Conservation (phyloP, 2,888 invertebrate species). For the Epirrita christyi region DNA sequence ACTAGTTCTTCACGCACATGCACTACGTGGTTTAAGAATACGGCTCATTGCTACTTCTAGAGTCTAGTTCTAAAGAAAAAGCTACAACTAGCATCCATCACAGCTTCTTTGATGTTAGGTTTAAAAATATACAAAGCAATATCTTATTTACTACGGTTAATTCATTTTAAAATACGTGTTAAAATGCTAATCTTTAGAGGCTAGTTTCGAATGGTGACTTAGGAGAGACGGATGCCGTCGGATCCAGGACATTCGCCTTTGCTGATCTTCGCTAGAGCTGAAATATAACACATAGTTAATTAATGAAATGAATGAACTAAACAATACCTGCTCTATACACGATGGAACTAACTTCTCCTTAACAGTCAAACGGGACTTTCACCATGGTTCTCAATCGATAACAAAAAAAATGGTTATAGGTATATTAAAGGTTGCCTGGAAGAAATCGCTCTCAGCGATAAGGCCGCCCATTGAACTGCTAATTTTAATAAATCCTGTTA, state of each 20-base stretch:
- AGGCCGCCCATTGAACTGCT: too few species aligned
- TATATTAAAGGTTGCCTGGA: too few species aligned
- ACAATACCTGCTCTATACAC: too few species aligned
- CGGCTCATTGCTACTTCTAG: neutral
- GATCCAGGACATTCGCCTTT: slow-evolving; percentile 87
- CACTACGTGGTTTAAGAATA: neutral
- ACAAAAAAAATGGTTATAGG: too few species aligned
- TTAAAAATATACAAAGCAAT: slow-evolving; percentile 32
- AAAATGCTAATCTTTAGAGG: slow-evolving; percentile 12
- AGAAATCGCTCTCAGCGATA: too few species aligned
- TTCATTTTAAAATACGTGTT: slow-evolving; percentile 6
- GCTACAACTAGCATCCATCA: slow-evolving; percentile 46
- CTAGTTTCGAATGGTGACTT: slow-evolving; percentile 45
- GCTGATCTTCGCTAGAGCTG: slow-evolving; percentile 85
- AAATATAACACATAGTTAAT: slow-evolving; percentile 46
- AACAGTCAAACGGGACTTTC: too few species aligned
- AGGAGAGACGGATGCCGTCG: slow-evolving; percentile 85
- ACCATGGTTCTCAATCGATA: too few species aligned
- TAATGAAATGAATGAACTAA: neutral
- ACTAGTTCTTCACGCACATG: too few species aligned
- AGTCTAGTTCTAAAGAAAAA: neutral
- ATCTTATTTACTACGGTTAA: slow-evolving; percentile 17
- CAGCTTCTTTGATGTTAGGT: slow-evolving; percentile 59
- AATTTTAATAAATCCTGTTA: too few species aligned
- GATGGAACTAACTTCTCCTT: too few species aligned